Conservation (phyloP, 2,797 vertebrate species). For the Lutra lutra region DNA sequence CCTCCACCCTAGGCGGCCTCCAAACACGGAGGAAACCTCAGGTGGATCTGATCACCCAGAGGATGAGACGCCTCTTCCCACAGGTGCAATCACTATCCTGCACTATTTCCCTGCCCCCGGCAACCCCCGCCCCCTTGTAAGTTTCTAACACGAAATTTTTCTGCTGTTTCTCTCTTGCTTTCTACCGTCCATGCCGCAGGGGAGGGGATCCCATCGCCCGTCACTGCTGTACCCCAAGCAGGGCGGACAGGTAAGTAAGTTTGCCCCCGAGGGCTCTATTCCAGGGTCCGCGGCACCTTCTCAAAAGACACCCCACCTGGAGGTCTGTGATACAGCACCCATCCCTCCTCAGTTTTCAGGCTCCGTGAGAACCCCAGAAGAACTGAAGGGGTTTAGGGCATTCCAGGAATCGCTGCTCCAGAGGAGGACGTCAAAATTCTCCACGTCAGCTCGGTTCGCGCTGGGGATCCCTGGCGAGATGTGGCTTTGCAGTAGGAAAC, state of each 20-base stretch:
- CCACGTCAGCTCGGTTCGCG: background rate
- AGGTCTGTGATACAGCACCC: fast-evolving
- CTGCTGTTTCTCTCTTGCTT: background rate
- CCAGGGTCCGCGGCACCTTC: background rate
- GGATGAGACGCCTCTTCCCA: no score
- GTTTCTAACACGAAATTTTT: no score
- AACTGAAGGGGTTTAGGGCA: fast-evolving
- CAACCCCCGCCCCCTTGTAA: background rate
- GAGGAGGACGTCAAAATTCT: background rate
- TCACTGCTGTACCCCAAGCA: background rate
- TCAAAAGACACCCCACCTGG: background rate
- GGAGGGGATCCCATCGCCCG: background rate
- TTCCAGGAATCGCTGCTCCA: background rate
- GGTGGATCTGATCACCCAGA: background rate
- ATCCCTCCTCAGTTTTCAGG: background rate
- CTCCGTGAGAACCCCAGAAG: background rate
- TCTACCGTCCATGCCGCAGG: background rate
- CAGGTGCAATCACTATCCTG: background rate
- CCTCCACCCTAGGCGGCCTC: fast-evolving
- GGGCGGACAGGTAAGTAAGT: background rate
- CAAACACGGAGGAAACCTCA: no score
- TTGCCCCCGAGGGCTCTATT: background rate
- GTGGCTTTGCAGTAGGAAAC: background rate
- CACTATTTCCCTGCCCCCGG: background rate
- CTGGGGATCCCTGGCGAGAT: background rate